phyloP scores from a whole-genome alignment of 2,113 vertebrate species.

The Apteryx owenii region DNA sequence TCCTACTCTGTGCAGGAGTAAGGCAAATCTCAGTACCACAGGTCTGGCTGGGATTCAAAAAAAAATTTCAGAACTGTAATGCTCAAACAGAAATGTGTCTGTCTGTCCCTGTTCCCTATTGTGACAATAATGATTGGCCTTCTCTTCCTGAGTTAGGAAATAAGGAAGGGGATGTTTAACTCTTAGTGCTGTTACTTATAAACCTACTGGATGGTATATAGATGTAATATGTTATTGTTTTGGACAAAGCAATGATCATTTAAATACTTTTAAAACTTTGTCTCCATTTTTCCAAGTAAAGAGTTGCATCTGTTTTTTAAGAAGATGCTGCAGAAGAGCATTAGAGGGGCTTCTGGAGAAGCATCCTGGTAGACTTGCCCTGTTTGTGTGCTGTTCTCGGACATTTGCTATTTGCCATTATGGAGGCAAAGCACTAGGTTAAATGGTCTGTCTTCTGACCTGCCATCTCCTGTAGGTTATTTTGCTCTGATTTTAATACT shows the following conservation, averaged over 20 bases:
- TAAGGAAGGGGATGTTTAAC: not conserved
- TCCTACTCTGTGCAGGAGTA: not conserved
- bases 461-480: not conserved
- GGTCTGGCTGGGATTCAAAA: not conserved
- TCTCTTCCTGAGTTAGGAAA: not conserved
- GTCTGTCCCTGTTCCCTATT: not conserved
- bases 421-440: not conserved
- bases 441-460: not conserved
- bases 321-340: not conserved
- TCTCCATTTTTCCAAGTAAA: not conserved
- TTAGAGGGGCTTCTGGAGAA: not conserved
- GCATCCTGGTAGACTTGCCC: not conserved
- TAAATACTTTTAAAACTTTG: not conserved
- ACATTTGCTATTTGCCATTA: not conserved
- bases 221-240: not conserved
- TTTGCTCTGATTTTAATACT: not conserved
- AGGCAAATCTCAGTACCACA: not conserved
- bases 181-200: not conserved
- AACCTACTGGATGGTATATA: not conserved
- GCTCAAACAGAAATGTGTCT: not conserved
- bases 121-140: not conserved
- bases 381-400: not conserved
- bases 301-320: not conserved
- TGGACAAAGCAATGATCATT: not conserved
- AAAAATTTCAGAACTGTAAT: not conserved